Evolutionary conservation across 2,888 invertebrate species (phyloP), one percentile per base, ranked within the genome.

Genomic region (Axea sp.): DNA sequence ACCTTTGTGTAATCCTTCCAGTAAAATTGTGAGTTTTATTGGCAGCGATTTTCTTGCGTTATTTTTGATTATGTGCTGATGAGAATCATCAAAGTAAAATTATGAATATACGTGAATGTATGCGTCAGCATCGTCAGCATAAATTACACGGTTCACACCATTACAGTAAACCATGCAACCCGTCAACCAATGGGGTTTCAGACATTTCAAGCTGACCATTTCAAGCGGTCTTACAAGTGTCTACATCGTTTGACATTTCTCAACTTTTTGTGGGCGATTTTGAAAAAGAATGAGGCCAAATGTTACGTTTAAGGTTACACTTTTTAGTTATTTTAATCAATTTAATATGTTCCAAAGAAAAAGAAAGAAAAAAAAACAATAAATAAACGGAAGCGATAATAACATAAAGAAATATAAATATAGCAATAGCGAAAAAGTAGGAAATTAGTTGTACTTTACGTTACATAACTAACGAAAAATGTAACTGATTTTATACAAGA

Each of bases 261-360:
- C 47, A 65, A 65, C 65, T 53, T 72, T 72, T 65, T 65, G 72
- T 72, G 22, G 72, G 72, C 59, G 72, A 62, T 41, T 64, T 62
- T 55, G 15, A 24, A 2, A 37, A 12, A 4, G 43, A 68, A 37
- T 37, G 41, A 68, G 59, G 59, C 14, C 51, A 9, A 31, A 28
- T 39, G 5, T 62, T 39, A 26, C 33, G 8, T 41, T 49, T 49
- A 49, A 39, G 60, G 60, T 22, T 17, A 43, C n/a, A n/a, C n/a
- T n/a, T n/a, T 55, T 30, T n/a, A 39, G 6, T 17, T 3, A 6
- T 11, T 8, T 33, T 8, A 12, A 51, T 51, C 31, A 12, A 24
- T 35, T 2, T 3, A 12, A 43, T 12, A 12, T 26, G 11, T 39
- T 22, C 1, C n/a, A n/a, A n/a, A n/a, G n/a, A n/a, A n/a, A n/a